Evolutionary conservation across 2,113 vertebrate genomes (phyloP), one percentile per base, ranked within the genome.

Genomic region (Andinoacara biseriatus): DNA sequence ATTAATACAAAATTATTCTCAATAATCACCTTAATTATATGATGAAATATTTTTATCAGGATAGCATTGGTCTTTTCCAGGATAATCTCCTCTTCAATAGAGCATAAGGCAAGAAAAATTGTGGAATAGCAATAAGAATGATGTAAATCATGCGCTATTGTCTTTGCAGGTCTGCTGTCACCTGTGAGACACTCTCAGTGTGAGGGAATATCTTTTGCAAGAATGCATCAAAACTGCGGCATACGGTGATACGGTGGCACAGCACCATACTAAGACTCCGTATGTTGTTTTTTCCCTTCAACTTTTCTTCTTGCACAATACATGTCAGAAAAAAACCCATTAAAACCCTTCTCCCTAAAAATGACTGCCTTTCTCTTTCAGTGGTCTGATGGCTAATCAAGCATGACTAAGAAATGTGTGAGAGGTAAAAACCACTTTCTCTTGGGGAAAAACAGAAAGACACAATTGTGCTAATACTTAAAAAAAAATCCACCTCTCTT

Each of bases 381-480:
- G 22, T 29, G 15, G 74, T 78, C 49, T 49, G 80, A 59, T n/a
- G 60, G 20, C 74, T 63, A 52, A 83, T 83, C 72, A 80, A 72
- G 20, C 33, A 10, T 29, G 13, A 49, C 14, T 60, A 8, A 74
- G 7, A 79, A 65, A 76, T 5, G 20, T 35, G 8, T 6, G 18
- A 54, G 46, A 11, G 72, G n/a, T 43, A 7, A 84, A 49, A 77
- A 78, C 76, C 24, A 49, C 72, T 74, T 69, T 33, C 3, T 58
- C 65, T 52, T 24, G 38, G 7, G 61, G 61, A 60, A 59, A 22
- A 65, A 18, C 20, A 46, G 35, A 5, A 78, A 84, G 18, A 33
- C 18, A 7, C 38, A 49, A 54, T 79, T 84, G 35, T 82, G 33
- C 86, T 80, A 40, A 67, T 77, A 52, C 77, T 7, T 2, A 74